Evolutionary conservation across 2,888 invertebrate species (phyloP), one percentile per base, ranked within the genome.

Genomic region (Lycophotia porphyrea): DNA sequence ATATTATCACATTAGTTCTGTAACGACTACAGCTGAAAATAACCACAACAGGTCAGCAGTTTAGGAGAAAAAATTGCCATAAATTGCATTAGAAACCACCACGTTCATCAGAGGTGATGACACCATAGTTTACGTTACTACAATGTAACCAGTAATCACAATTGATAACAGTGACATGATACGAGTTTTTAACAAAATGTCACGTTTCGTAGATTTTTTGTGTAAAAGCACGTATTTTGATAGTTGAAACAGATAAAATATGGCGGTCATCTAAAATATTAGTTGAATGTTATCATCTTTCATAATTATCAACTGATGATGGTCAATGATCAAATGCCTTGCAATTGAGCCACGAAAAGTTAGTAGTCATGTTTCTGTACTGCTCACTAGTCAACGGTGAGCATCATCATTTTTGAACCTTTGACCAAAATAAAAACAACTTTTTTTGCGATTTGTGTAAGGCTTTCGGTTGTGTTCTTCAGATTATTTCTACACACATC

Each of bases 81-180:
- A 49, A 2, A 4, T 3, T 39, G 36, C 63, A 39, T 63, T n/a
- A 39, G 0, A 7, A 47, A 18, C 24, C 18, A 49, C 4, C 42
- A 31, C 27, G 8, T 36, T 36, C 5, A 8, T 2, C 5, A 21
- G 9, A 18, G 47, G 21, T 49, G 69, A 71, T 67, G 67, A 64
- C 58, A 80, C 39, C n/a, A 84, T 84, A 36, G 27, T 49, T 68
- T 65, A 64, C 34, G 31, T 81, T 49, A 84, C 81, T 65, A 49
- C 63, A 42, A 63, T 63, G 63, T 39, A 39, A 63, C n/a, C n/a
- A 61, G 85, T 84, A 58, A 61, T 74, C 68, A 60, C 21, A 34
- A 34, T 34, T 65, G 72, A 63, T 73, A 63, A 63, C 34, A 34
- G 36, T 8, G 0, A 5, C 24, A 49, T 58, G 49, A 69, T 64